Conservation (phyloP, 37 sponge, comb jelly and placozoan species). For the Mnemiopsis leidyi region DNA sequence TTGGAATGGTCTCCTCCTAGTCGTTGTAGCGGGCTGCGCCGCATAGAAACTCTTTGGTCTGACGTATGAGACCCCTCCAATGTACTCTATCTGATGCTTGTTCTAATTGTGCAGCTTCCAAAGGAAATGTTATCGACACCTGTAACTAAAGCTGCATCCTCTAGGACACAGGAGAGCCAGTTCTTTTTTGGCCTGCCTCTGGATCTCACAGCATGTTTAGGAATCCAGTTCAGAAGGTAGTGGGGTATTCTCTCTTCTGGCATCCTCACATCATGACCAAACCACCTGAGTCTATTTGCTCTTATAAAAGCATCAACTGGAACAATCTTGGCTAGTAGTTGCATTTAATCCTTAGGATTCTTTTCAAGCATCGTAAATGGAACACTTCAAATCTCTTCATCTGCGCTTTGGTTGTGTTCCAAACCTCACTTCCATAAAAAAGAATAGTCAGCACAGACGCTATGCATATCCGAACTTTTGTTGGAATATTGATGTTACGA, state of each 20-base stretch:
- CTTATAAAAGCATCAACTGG: not conserved
- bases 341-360: no score
- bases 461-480: not conserved
- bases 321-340: not conserved
- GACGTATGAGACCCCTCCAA: not conserved
- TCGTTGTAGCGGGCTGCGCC: not conserved
- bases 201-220: not conserved
- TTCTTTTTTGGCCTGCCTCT: not conserved
- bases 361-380: no score
- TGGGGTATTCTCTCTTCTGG: conserved; percentile 13
- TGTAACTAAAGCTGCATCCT: not conserved
- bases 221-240: not conserved
- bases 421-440: not conserved
- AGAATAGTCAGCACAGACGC: not conserved
- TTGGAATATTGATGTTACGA: not conserved
- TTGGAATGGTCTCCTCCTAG: not conserved
- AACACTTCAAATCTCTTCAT: no score
- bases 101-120: not conserved
- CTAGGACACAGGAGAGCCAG: not conserved
- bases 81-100: not conserved
- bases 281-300: not conserved
- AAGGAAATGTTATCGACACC: not conserved
- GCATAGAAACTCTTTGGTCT: not conserved
- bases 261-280: not conserved
- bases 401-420: no score